These are phyloP conservation scores for Pseudocheirus occidentalis DNA, from an alignment of 2,797 vertebrate genomes.

Conservation along the genomic window DNA sequence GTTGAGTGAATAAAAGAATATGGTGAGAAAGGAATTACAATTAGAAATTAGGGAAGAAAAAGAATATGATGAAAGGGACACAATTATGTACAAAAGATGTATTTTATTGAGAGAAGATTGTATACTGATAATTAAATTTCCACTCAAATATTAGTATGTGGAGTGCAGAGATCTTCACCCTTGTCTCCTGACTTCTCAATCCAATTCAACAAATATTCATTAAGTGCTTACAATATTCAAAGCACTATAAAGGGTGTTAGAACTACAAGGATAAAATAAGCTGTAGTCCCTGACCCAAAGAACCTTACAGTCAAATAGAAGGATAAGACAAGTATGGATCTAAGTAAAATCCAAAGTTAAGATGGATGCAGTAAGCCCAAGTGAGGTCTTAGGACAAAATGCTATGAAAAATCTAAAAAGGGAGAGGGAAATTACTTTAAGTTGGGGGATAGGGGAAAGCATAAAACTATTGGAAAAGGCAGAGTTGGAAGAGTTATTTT, in stretches of 20 bases:
- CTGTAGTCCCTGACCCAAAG: not conserved
- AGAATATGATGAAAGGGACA: no score
- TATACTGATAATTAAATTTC: not conserved
- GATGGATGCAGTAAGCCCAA: not conserved
- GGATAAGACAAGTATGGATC: not conserved
- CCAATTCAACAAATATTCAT: not conserved
- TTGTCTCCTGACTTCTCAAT: not conserved
- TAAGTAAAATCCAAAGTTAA: not conserved
- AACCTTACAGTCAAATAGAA: not conserved
- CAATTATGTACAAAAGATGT: not conserved
- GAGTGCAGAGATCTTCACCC: no score
- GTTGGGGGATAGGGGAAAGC: not conserved
- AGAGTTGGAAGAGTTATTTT: not conserved
- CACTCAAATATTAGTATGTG: not conserved
- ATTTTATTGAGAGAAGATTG: not conserved
- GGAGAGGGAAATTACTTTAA: not conserved
- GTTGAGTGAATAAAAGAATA: no score
- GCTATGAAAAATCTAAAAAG: not conserved
- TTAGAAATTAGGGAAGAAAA: no score
- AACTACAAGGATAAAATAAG: not conserved
- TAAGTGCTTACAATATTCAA: not conserved
- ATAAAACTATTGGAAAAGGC: not conserved
- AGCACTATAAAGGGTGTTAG: not conserved
- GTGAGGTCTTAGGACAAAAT: not conserved
- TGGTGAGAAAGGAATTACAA: no score